Conservation (phyloP, 1,140 invertebrate genomes). For the Manduca sexta region DNA sequence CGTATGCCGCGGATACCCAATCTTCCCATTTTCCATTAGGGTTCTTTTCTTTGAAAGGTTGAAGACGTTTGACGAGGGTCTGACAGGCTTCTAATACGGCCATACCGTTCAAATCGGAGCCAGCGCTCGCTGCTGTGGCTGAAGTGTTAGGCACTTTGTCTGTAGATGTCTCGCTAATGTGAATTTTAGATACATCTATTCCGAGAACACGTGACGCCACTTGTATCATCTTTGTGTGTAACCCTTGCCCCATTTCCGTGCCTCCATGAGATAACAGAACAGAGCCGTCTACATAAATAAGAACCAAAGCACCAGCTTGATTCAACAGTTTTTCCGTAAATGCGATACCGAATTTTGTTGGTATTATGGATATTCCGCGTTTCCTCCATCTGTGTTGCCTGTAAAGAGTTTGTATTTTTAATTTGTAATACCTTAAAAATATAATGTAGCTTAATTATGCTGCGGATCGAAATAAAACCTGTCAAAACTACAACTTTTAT, state of each 20-base stretch:
- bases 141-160: conserved; percentile 97
- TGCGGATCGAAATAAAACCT: too few relatives aligned
- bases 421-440: too few relatives aligned
- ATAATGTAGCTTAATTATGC: too few relatives aligned
- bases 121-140: conserved; percentile 91
- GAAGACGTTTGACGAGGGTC: conserved; percentile 82
- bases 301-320: conserved; percentile 91
- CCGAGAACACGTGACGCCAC: conserved; percentile 83
- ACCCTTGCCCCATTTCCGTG: conserved; percentile 96
- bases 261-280: conserved; percentile 94
- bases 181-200: conserved; percentile 84
- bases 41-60: conserved; percentile 84
- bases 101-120: conserved; percentile 96
- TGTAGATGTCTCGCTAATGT: conserved; percentile 91
- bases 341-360: conserved; percentile 92
- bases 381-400: conserved; percentile 90
- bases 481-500: too few relatives aligned
- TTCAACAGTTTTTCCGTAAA: conserved; percentile 89
- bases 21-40: conserved; percentile 90
- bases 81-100: conserved; percentile 92
- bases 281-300: conserved; percentile 93
- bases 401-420: conserved; percentile 55
- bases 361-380: conserved; percentile 88
- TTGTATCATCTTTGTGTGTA: conserved; percentile 97
- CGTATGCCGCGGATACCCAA: conserved; percentile 88